Evolutionary conservation across 1,140 invertebrate species (phyloP).

Genomic region (Riptortus pedestris): DNA sequence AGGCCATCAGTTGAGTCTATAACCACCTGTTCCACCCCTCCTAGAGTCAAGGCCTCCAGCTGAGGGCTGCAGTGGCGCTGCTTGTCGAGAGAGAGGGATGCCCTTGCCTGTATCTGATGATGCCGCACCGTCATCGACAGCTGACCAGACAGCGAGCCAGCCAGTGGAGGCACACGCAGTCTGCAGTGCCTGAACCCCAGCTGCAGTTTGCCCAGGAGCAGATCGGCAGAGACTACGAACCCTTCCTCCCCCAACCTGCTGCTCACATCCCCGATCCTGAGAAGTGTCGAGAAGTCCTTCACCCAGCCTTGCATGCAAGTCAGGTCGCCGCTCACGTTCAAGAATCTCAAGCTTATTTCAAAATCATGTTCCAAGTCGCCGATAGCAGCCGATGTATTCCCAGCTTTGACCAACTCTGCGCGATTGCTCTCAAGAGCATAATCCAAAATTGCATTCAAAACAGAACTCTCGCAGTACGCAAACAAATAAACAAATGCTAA

Average conservation of each 20-base stretch:
- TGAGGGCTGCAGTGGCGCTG: background rate
- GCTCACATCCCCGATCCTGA: constrained; percentile 8
- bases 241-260: constrained; percentile 10
- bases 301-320: constrained; percentile 12
- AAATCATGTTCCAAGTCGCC: no score
- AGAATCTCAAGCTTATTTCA: no score
- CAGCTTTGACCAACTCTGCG: no score
- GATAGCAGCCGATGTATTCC: no score
- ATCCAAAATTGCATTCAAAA: no score
- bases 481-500: no score
- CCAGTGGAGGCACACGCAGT: constrained; percentile 7
- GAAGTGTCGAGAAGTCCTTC: background rate
- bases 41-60: constrained; percentile 4
- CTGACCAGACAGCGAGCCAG: background rate
- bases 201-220: constrained; percentile 8
- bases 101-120: background rate
- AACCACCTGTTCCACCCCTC: background rate
- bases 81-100: background rate
- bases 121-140: constrained; percentile 13
- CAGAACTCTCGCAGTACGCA: no score
- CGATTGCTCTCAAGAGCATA: no score
- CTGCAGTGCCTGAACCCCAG: background rate
- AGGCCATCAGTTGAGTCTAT: constrained; percentile 17
- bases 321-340: background rate
- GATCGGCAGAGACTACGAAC: background rate